Evolutionary conservation across 2,888 invertebrate species (phyloP), one percentile per base, ranked within the genome.

Genomic region (Syrista parreyssii): DNA sequence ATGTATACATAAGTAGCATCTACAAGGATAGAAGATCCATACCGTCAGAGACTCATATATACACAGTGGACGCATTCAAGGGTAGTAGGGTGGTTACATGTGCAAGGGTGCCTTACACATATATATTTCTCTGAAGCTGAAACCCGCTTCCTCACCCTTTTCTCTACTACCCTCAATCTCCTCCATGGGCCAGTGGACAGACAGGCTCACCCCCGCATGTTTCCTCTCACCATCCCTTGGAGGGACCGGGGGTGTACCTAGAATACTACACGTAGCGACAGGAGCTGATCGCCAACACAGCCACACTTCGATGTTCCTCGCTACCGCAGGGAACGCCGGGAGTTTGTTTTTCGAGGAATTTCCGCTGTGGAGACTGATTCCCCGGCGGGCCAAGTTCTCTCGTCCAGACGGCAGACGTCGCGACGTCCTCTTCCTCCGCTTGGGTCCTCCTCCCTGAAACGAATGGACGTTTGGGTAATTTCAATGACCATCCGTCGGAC

Each of bases 301-400:
- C 40, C 23, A 55, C 23, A 55, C 23, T 55, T 9, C 15, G 9
- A 23, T 55, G 40, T 55, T 23, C 23, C 40, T 23, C 6, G 23
- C 40, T 32, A 71, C 71, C 71, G 71, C 71, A 71, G 31, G 15
- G 31, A 31, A 32, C 31, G 31, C 12, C 32, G 82, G 79, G 85
- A 86, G 86, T 88, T 86, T 86, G 86, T 87, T 89, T 89, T 87
- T 84, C 84, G 81, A 83, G 83, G 83, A 88, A 89, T 89, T 89
- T 88, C 84, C 85, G 83, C 84, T 86, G 87, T 85, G 86, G 86
- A 82, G 86, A 87, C 85, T 88, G 88, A 89, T 89, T 89, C 89
- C 88, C 87, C 86, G 84, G 81, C 81, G 87, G 87, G 85, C 86
- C 83, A 78, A n/a, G n/a, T n/a, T n/a, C n/a, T n/a, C n/a, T n/a